Evolutionary conservation across 1,140 invertebrate genomes (phyloP).

Genomic region (Gonioctena quinquepunctata): DNA sequence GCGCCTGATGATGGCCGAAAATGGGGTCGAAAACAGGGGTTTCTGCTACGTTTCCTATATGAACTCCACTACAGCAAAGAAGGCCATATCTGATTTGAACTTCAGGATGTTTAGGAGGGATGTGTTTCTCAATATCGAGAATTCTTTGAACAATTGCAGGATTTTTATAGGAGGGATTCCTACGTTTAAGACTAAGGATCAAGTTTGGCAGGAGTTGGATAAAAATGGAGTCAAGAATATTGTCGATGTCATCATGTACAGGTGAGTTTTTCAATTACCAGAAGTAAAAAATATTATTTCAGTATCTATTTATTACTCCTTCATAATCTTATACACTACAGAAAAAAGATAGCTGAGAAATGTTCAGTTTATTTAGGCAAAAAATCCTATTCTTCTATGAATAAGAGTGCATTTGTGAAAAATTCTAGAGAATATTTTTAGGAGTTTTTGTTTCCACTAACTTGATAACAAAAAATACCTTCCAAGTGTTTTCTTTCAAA

Average conservation of each 20-base stretch:
- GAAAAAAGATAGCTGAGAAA: too few species aligned
- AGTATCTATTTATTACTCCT: too few species aligned
- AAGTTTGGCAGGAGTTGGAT: conserved; percentile 69
- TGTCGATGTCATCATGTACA: conserved; percentile 77
- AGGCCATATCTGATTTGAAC: conserved; percentile 12
- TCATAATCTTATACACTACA: too few species aligned
- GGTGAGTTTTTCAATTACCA: conserved; percentile 43
- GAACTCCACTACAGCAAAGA: conserved; percentile 13
- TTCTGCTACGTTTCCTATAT: conserved; percentile 34
- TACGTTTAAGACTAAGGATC: conserved; percentile 68
- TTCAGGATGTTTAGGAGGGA: not conserved
- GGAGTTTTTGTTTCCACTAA: too few species aligned
- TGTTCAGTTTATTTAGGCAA: too few species aligned
- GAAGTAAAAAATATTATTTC: too few species aligned
- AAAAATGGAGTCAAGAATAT: conserved; percentile 63
- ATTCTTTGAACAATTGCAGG: conserved; percentile 70
- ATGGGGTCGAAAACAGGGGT: conserved; percentile 22
- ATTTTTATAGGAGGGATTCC: conserved; percentile 84
- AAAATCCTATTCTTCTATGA: too few species aligned
- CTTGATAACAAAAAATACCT: too few species aligned
- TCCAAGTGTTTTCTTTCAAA: too few species aligned
- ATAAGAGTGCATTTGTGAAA: too few species aligned
- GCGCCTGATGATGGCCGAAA: conserved; percentile 16
- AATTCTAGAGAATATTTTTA: too few species aligned
- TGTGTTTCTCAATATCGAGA: conserved; percentile 3